Percentiles rank a stretch among this genome's conserved stretches.
These are phyloP conservation scores for Drosophila lowei DNA, from an alignment of 1,140 invertebrate genomes.

Conservation along the genomic window DNA sequence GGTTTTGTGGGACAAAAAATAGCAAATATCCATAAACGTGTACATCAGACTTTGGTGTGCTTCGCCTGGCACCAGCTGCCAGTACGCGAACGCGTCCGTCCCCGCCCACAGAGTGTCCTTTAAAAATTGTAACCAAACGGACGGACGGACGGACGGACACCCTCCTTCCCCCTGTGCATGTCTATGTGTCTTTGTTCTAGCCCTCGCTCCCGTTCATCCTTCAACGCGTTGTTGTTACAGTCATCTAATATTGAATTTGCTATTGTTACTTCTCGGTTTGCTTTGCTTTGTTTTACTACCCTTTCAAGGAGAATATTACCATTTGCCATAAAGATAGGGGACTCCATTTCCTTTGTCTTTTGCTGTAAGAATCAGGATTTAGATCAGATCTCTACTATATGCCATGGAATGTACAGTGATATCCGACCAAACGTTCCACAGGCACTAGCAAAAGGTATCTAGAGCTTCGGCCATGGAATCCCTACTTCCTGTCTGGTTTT, in stretches of 20 bases:
- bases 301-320: not conserved
- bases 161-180: not conserved
- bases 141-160: no score
- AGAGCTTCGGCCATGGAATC: no score
- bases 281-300: slow-evolving; percentile 34
- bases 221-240: slow-evolving; percentile 66
- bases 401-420: no score
- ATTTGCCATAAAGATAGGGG: no score
- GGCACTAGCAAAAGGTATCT: no score
- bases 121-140: no score
- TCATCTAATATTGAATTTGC: slow-evolving; percentile 77
- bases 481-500: not conserved
- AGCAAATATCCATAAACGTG: slow-evolving; percentile 69
- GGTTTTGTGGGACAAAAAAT: slow-evolving; percentile 17
- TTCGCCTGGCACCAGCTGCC: slow-evolving; percentile 46
- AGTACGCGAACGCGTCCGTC: not conserved
- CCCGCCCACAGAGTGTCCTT: no score
- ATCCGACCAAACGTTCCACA: no score
- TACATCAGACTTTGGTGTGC: slow-evolving; percentile 40
- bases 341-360: no score
- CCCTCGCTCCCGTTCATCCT: slow-evolving; percentile 22
- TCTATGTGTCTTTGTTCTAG: not conserved
- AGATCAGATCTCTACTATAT: no score
- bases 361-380: no score
- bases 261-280: slow-evolving; percentile 65